Evolutionary conservation across 2,113 vertebrate genomes (phyloP), one percentile per base, ranked within the genome.

Genomic region (Siniperca knerii): DNA sequence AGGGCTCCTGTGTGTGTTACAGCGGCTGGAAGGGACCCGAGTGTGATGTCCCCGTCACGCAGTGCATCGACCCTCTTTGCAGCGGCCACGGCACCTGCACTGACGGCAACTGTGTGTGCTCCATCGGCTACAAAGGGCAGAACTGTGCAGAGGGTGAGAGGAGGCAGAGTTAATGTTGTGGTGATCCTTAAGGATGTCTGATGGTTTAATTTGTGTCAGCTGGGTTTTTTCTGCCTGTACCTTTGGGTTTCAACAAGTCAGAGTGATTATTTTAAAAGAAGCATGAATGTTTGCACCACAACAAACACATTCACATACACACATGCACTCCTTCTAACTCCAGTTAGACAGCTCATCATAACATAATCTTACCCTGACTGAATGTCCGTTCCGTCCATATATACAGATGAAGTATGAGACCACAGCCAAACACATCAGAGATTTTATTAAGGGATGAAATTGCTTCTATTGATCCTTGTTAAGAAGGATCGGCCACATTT

Each of bases 11-110:
- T 90, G 95, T 98, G 73, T 99, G 98, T 94, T 99, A 98, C 96
- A 99, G 98, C 44, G 98, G 98, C 91, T 99, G 98, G 98, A 99
- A 99, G 92, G 98, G 98, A 0, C 96, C 98, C 0, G 98, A 99
- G 72, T 99, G 98, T 0, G 98, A 99, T 1, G 96, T 99, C 46
- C 97, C 98, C 65, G 78, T 94, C 94, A 98, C 95, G 68, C 98
- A 99, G 93, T 99, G 98, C 85, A 97, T 99, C 54, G 98, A 99
- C 92, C 98, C 98, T 33, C 96, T 97, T 0, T 99, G 98, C 60
- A 96, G 97, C 50, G 97, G 98, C 79, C 98, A 98, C 0, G 98
- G 98, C 88, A 97, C 97, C 92, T 99, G 98, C 94, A 96, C 97
- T 0, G 97, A 98, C 4, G 98, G 98, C 67, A 98, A 95, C 94